Evolutionary conservation across 2,888 invertebrate genomes (phyloP).

Genomic region (Xestia sexstrigata): DNA sequence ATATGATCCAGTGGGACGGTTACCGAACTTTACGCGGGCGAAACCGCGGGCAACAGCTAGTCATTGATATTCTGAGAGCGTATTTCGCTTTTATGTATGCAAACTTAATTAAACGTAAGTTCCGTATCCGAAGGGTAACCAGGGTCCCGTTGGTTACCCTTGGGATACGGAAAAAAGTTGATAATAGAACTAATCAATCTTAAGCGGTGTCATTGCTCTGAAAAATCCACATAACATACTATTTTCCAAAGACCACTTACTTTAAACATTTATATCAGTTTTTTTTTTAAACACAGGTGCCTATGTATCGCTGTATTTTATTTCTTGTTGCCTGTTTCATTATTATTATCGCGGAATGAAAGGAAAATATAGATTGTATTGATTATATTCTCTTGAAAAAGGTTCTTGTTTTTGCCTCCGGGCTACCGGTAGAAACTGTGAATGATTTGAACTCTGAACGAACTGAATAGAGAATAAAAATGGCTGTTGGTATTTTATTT

Average conservation of each 20-base stretch:
- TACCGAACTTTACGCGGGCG: too few relatives aligned
- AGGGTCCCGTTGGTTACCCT: too few relatives aligned
- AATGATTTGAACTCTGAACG: conserved; percentile 35
- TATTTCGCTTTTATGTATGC: too few relatives aligned
- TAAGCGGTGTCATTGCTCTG: neutral
- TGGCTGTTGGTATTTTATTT: conserved; percentile 10
- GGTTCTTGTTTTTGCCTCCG: conserved; percentile 25
- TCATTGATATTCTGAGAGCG: too few relatives aligned
- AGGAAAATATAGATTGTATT: conserved; percentile 46
- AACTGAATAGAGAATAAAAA: neutral
- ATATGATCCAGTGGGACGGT: too few relatives aligned
- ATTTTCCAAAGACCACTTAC: neutral
- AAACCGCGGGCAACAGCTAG: too few relatives aligned
- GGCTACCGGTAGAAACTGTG: conserved; percentile 22
- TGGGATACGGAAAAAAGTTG: too few relatives aligned
- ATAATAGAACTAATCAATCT: too few relatives aligned
- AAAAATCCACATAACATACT: neutral
- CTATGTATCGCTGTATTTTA: neutral
- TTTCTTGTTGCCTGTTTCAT: conserved; percentile 19
- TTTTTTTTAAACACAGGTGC: conserved; percentile 1
- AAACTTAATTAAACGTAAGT: too few relatives aligned
- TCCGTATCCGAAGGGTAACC: too few relatives aligned
- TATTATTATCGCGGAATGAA: conserved; percentile 34
- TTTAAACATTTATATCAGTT: conserved; percentile 1
- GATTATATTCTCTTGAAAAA: conserved; percentile 31